These are phyloP conservation scores for Gibbula magus DNA, from an alignment of 2,888 invertebrate species.

Conservation along the genomic window DNA sequence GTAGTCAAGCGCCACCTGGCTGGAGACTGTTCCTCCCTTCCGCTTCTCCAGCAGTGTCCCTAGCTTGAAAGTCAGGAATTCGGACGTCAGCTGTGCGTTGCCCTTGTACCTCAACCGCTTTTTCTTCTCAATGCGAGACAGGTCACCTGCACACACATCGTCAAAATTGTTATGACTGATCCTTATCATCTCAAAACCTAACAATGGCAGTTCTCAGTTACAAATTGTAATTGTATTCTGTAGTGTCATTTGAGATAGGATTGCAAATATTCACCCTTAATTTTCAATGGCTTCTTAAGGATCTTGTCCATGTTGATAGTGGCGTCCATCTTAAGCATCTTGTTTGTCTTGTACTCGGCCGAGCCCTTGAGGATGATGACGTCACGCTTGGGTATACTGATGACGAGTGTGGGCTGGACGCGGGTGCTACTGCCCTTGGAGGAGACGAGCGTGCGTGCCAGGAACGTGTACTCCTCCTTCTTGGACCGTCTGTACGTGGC, in stretches of 20 bases:
- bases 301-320: constrained; percentile 35
- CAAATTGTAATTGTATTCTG: no score
- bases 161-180: not conserved
- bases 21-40: not conserved
- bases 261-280: constrained; percentile 21
- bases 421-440: constrained; percentile 17
- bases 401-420: constrained; percentile 37
- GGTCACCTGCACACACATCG: not conserved
- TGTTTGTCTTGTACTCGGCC: constrained; percentile 44
- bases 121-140: not conserved
- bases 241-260: no score
- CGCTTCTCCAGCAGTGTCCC: not conserved
- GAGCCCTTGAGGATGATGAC: constrained; percentile 44
- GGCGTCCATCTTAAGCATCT: constrained; percentile 33
- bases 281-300: constrained; percentile 35
- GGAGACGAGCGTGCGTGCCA: constrained; percentile 40
- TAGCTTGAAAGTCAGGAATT: not conserved
- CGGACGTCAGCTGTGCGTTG: not conserved
- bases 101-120: constrained; percentile 1
- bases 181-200: no score
- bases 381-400: constrained; percentile 50
- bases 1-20: constrained; percentile 15
- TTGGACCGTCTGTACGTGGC: constrained; percentile 43
- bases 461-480: constrained; percentile 46
- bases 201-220: no score